A percentile compares a stretch with the other conserved stretches of the same genome.
Evolutionary conservation across 2,797 vertebrate species (phyloP).

Genomic region (Mus minutoides): DNA sequence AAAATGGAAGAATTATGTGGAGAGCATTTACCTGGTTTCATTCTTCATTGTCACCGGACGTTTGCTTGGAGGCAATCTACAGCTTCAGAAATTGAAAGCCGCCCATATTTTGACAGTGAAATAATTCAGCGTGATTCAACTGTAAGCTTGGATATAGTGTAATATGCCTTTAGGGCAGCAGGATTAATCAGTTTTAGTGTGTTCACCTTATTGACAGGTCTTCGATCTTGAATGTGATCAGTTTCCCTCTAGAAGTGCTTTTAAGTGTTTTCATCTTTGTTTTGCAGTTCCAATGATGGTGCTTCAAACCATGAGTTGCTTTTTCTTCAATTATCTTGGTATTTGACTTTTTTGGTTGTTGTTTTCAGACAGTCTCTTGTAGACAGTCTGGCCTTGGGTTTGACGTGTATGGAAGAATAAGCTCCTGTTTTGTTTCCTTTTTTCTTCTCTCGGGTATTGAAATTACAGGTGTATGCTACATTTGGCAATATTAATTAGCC

Average conservation of each 20-base stretch:
- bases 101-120: neutral
- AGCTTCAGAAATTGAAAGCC: slow-evolving; percentile 57
- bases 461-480: neutral
- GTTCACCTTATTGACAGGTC: neutral
- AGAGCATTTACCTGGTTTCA: neutral
- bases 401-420: neutral
- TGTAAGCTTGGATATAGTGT: neutral
- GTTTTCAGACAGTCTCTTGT: neutral
- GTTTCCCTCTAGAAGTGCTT: neutral
- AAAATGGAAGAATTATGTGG: neutral
- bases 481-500: neutral
- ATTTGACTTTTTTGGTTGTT: neutral
- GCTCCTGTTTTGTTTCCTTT: neutral
- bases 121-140: neutral
- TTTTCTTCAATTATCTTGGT: neutral
- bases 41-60: neutral
- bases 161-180: neutral
- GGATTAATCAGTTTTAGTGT: neutral
- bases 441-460: neutral
- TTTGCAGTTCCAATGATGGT: neutral
- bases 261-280: neutral
- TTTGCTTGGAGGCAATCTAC: slow-evolving; percentile 16
- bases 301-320: neutral
- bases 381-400: neutral
- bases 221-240: slow-evolving; percentile 31